Base-by-base conservation (phyloP, 2,797 vertebrate genomes). In the Graptemys geographica region DNA sequence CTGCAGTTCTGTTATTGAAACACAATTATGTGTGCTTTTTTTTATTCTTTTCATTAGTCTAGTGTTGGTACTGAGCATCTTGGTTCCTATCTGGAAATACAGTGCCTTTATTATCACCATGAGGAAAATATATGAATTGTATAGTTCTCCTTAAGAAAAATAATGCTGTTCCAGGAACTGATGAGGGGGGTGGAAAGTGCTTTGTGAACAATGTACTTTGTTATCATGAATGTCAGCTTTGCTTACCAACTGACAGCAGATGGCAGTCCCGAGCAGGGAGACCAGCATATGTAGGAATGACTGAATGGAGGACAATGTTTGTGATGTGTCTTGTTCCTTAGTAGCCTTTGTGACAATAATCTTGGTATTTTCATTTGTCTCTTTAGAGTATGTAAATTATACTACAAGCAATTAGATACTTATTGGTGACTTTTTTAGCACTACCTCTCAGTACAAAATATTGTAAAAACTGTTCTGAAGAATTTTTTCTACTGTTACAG, bases 351-450 rank as follows among this genome's bases (percentile, higher is more conserved):
- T 89, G 59, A 18, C 88, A 65, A 25, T 89, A 89, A 65, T 72
- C 88, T 79, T 90, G 49, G 10, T 55, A 9, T 86, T 83, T 44
- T 56, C 19, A 82, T 93, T 87, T 8, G 79, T 94, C 92, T 91
- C 74, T 15, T 91, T 55, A 44, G 2, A 87, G 83, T 89, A 76
- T 92, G 11, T 16, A 92, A 83, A 37, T 33, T 87, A n/a, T 59
- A 53, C 41, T 86, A 28, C 86, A 91, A 93, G 56, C 21, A 72
- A 91, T 83, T 87, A 91, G 93, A 95, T 94, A 96, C 85, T 91
- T 92, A 51, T 94, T 6, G 74, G 27, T 78, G 27, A 78, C 28
- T 49, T 76, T 76, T 13, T 76, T 18, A 28, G 49, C 44, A 47
- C 25, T 47, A 76, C 10, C 41, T 11, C 8, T 76, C 23, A 25